Evolutionary conservation across 2,113 vertebrate species (phyloP).

Genomic region (Actenoides lindsayi): DNA sequence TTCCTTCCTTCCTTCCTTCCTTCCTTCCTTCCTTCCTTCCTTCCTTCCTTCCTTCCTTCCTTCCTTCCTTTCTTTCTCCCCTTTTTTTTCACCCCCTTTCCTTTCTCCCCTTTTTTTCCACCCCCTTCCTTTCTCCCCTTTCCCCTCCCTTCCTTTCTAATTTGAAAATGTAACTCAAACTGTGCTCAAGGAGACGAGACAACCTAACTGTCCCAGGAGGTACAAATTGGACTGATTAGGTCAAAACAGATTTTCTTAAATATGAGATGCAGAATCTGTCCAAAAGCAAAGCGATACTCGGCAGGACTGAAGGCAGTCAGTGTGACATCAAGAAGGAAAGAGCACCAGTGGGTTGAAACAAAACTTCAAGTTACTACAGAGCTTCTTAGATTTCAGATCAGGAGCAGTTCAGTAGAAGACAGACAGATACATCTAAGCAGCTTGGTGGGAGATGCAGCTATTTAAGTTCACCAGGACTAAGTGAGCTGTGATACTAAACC

Average conservation of each 20-base stretch:
- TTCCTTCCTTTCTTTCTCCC: too few relatives aligned
- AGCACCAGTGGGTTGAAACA: neutral
- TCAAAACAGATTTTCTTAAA: conserved; percentile 32
- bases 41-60: too few relatives aligned
- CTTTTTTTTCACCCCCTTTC: too few relatives aligned
- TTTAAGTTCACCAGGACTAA: neutral
- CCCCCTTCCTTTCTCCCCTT: neutral
- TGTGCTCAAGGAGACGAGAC: neutral
- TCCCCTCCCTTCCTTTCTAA: neutral
- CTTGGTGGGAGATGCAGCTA: neutral
- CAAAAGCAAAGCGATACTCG: neutral
- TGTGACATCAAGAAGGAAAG: neutral
- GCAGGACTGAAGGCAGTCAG: neutral
- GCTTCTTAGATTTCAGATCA: neutral
- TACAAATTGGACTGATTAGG: neutral
- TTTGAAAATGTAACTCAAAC: neutral
- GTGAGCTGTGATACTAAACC: neutral
- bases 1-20: too few relatives aligned
- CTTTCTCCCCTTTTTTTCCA: too few relatives aligned
- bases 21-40: too few relatives aligned
- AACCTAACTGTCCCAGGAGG: neutral
- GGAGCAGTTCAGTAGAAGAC: neutral
- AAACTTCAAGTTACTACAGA: neutral
- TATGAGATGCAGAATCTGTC: neutral
- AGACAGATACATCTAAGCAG: neutral